Evolutionary conservation across 2,797 vertebrate genomes (phyloP), one percentile per base, ranked within the genome.

Genomic region (Hemitrygon akajei): DNA sequence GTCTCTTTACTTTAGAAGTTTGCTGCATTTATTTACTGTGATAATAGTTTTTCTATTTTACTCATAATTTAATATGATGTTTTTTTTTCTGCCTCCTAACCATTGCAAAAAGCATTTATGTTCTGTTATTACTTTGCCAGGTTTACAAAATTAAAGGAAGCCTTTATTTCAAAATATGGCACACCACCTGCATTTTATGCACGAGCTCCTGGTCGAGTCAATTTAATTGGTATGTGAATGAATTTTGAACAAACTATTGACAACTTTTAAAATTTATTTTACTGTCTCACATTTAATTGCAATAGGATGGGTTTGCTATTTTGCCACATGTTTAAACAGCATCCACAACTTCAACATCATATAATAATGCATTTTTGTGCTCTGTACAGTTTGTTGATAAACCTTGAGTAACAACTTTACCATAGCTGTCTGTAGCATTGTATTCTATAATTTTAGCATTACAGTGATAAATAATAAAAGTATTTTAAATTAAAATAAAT

Each of bases 181-280:
- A 96, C 97, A 0, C 56, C 95, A 94, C 98, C 99, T 93, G 96
- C 97, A 56, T 99, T 99, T 97, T 99, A 98, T 95, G 98, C 97
- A 95, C 97, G 97, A 96, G 99, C 98, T 94, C 98, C 99, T 77
- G 99, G 99, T 95, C 97, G 99, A 95, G 99, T 99, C 94, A 99
- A 99, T 95, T 96, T 99, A 95, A 99, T 99, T 97, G 98, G 99
- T 99, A 98, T 96, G 79, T 93, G 75, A 60, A 66, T 58, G 7
- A 75, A 66, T 47, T 76, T 69, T 86, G n/a, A 93, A 71, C 73
- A 27, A 22, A 69, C 86, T 89, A 20, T 22, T 2, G 40, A 27
- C 5, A 25, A 14, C 75, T 89, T 93, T 47, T 34, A 58, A 47
- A 82, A n/a, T 25, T 93, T 73, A 4, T 2, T 66, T 40, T 73